Evolutionary conservation across 2,113 vertebrate species (phyloP).

Genomic region (Bubalus kerabau): DNA sequence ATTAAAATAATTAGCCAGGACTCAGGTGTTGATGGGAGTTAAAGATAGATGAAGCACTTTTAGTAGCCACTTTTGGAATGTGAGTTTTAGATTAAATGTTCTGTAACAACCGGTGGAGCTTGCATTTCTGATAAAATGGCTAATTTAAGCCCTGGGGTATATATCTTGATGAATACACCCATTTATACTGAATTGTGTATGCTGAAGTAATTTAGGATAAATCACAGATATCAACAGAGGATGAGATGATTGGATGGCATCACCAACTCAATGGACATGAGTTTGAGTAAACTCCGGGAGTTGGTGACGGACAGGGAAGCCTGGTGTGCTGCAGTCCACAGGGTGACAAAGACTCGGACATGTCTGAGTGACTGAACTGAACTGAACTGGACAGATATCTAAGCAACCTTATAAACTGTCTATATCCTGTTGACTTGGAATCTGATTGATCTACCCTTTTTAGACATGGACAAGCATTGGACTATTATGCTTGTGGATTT

Average conservation of each 20-base stretch:
- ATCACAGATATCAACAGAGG: not conserved
- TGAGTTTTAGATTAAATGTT: not conserved
- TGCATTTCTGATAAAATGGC: not conserved
- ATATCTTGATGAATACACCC: not conserved
- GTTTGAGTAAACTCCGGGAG: not conserved
- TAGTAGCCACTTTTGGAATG: not conserved
- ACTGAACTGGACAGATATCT: not conserved
- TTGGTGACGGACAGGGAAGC: not conserved
- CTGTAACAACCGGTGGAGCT: not conserved
- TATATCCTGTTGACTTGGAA: not conserved
- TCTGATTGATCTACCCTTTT: not conserved
- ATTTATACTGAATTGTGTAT: not conserved
- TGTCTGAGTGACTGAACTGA: not conserved
- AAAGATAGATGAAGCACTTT: not conserved
- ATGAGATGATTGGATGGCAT: not conserved
- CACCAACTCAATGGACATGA: not conserved
- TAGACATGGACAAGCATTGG: not conserved
- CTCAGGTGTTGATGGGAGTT: not conserved
- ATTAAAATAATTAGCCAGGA: not conserved
- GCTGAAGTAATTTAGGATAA: not conserved
- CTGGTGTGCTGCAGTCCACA: not conserved
- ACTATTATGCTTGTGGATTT: not conserved
- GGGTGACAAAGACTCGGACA: rapidly evolving
- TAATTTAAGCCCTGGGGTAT: not conserved
- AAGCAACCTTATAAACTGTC: not conserved